Base-by-base conservation (phyloP, 2,888 invertebrate species). In the Rotaria socialis region DNA sequence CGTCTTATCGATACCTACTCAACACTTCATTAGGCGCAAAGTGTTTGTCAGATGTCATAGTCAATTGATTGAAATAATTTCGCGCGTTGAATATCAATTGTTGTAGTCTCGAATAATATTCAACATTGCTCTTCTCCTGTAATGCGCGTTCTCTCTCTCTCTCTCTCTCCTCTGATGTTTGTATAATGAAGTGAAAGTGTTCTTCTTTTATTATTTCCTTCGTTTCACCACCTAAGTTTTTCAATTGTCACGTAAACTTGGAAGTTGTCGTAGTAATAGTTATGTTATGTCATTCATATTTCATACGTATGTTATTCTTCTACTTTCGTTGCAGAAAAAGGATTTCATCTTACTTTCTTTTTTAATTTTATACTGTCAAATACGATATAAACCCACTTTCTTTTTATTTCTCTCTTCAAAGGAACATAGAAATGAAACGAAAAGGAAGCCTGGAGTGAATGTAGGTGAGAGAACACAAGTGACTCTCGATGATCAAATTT, bases 401-500 rank as follows among this genome's bases (percentile, higher is more conserved):
- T 67, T 14, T 50, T 50, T 50, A 8, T 50, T 14, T 27, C 67
- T 67, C 67, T 35, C 8, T 67, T 56, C 22, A 56, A 41, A 67
- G 35, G 67, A 41, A 55, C 22, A 55, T 55, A 22, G 22, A 55
- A 55, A 55, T 55, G 55, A 55, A 55, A 67, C 67, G 67, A 67
- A 67, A 67, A 67, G 67, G 67, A 67, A 67, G 35, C 67, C 67
- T 14, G 16, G 24, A 67, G 35, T 67, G 67, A 67, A 67, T 67
- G 35, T 67, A 27, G 14, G 67, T 67, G 67, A 67, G 67, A 67
- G 67, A 27, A 41, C 67, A 67, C 67, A 67, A 67, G 67, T 67
- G 27, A 67, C 67, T 67, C 67, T 67, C 16, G 6, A 67, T 67
- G 67, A 67, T 67, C 67, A 67, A 67, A 67, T 67, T 67, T 67